phyloP scores from a whole-genome alignment of 2,888 invertebrate species.

The Watsonalla cultraria region DNA sequence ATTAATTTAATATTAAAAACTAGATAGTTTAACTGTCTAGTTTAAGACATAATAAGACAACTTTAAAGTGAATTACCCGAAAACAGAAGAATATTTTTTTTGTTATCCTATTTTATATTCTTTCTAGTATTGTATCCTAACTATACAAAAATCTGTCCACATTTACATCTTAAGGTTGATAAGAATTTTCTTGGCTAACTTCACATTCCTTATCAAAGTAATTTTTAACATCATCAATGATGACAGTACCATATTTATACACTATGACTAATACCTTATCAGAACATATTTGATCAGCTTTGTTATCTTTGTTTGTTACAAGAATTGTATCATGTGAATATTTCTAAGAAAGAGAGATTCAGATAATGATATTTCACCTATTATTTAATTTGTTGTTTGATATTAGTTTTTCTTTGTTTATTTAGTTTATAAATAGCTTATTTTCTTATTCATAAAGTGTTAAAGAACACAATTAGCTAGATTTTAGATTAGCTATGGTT shows the following conservation, averaged over 20 bases:
- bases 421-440: not conserved
- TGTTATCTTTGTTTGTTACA: slow-evolving; percentile 1
- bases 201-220: not conserved
- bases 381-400: not conserved
- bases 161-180: not conserved
- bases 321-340: slow-evolving; percentile 5
- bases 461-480: too few relatives aligned
- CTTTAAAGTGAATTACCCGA: too few relatives aligned
- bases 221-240: not conserved
- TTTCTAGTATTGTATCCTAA: not conserved
- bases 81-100: too few relatives aligned
- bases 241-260: slow-evolving; percentile 1
- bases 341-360: not conserved
- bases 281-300: slow-evolving; percentile 1
- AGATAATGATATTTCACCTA: not conserved
- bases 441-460: too few relatives aligned
- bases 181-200: not conserved
- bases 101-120: too few relatives aligned
- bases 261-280: slow-evolving; percentile 6
- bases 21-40: too few relatives aligned
- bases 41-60: too few relatives aligned
- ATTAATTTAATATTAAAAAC: too few relatives aligned
- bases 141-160: not conserved
- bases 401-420: not conserved
- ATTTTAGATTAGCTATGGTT: too few relatives aligned